Evolutionary conservation across 2,797 vertebrate species (phyloP), one percentile per base, ranked within the genome.

Genomic region (Amniataba percoides): DNA sequence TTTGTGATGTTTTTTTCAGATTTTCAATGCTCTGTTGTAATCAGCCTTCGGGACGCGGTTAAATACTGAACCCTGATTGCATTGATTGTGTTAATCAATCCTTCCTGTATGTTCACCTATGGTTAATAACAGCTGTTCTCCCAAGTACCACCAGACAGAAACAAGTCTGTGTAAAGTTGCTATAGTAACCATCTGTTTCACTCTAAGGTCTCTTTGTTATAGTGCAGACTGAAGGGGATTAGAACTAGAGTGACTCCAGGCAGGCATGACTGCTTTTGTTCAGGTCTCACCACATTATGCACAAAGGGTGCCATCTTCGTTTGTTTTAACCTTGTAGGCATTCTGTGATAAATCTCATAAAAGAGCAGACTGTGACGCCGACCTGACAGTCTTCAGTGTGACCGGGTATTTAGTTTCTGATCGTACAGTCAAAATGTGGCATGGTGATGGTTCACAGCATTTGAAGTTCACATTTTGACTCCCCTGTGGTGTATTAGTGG

Each of bases 181-280:
- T 69, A 86, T 86, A 69, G 90, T 34, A 86, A 92, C 87, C 65
- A 68, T 78, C 74, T 81, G 60, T 87, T 86, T 86, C 77, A 72
- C 53, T 68, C 59, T 46, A 63, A 48, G 60, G 53, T 67, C 53
- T 84, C 72, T 80, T 81, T 84, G 81, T 85, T 58, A 82, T 62
- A 78, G 81, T 76, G 66, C 53, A 84, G 78, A 53, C 56, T 56
- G 56, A 78, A 52, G 48, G 19, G 58, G 60, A 83, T 77, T 76
- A 83, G 69, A 86, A 73, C 36, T 45, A 31, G 61, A 78, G 69
- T 71, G 78, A 83, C 86, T 86, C 66, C 78, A 86, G 64, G 63
- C 64, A 4, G 74, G 56, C 76, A 65, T 70, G 43, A 31, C 58
- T 78, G 70, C 74, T 70, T 88, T 82, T 88, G 67, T 88, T 78